phyloP scores from a whole-genome alignment of 1,140 invertebrate genomes.

The Scaptomyza pallida region DNA sequence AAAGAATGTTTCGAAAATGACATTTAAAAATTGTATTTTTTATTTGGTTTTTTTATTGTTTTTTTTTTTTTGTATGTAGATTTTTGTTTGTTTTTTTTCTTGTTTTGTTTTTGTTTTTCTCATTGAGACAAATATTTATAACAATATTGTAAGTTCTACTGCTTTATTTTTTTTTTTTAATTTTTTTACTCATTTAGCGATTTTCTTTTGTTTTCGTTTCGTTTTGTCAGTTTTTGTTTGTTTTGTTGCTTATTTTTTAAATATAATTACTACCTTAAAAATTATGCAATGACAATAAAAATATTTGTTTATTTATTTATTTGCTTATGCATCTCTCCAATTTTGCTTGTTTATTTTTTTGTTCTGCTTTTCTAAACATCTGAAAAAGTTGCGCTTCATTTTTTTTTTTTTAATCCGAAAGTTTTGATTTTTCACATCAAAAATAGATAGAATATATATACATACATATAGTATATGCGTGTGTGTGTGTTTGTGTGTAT shows the following conservation, averaged over 20 bases:
- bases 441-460: constrained; percentile 34
- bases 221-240: constrained; percentile 52
- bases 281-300: constrained; percentile 83
- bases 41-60: constrained; percentile 52
- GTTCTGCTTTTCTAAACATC: constrained; percentile 16
- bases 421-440: constrained; percentile 31
- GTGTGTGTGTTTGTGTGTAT: constrained; percentile 16
- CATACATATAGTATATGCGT: constrained; percentile 4
- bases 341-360: constrained; percentile 16
- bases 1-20: neutral
- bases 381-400: constrained; percentile 44
- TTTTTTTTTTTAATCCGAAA: neutral
- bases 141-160: constrained; percentile 78
- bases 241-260: constrained; percentile 70
- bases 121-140: constrained; percentile 82
- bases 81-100: constrained; percentile 19
- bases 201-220: constrained; percentile 47
- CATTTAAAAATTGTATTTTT: constrained; percentile 30
- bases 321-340: constrained; percentile 56
- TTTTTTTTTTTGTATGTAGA: constrained; percentile 54
- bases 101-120: constrained; percentile 51
- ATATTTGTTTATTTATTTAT: constrained; percentile 66
- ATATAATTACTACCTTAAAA: constrained; percentile 81
- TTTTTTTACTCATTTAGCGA: constrained; percentile 27
- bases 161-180: constrained; percentile 34